These are phyloP conservation scores for Crocallis elinguaria DNA, from an alignment of 2,888 invertebrate genomes.

Conservation along the genomic window DNA sequence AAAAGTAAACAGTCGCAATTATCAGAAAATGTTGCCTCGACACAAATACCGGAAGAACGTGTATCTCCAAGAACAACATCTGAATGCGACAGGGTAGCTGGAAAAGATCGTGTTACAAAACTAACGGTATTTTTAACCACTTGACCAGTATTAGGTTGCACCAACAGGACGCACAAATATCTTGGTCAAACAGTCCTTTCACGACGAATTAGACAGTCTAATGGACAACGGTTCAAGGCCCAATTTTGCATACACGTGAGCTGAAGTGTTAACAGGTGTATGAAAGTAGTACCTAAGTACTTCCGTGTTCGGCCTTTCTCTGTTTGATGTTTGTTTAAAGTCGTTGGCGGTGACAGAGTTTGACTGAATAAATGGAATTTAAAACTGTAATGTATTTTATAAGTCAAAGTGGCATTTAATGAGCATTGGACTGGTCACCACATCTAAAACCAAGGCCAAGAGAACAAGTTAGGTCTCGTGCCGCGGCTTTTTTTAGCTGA, in stretches of 20 bases:
- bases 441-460: too few relatives aligned
- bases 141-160: constrained; percentile 3
- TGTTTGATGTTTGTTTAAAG: not conserved
- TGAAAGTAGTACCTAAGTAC: not conserved
- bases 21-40: too few relatives aligned
- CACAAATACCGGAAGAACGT: constrained; percentile 1
- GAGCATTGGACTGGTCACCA: too few relatives aligned
- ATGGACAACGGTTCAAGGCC: not conserved
- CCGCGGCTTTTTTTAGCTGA: too few relatives aligned
- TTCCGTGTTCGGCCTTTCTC: not conserved
- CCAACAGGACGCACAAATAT: constrained; percentile 12
- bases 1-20: too few relatives aligned
- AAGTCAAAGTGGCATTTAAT: too few relatives aligned
- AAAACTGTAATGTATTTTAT: too few relatives aligned
- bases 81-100: constrained; percentile 5
- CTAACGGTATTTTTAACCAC: constrained; percentile 11
- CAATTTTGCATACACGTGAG: constrained; percentile 3
- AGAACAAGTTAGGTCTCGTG: too few relatives aligned
- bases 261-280: not conserved
- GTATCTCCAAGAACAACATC: not conserved
- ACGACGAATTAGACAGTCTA: constrained; percentile 6
- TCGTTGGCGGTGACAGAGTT: not conserved
- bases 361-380: too few relatives aligned
- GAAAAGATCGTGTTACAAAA: constrained; percentile 10
- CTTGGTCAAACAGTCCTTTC: constrained; percentile 12